Conservation (phyloP, 2,888 invertebrate genomes). For the Drosophila eohydei region DNA sequence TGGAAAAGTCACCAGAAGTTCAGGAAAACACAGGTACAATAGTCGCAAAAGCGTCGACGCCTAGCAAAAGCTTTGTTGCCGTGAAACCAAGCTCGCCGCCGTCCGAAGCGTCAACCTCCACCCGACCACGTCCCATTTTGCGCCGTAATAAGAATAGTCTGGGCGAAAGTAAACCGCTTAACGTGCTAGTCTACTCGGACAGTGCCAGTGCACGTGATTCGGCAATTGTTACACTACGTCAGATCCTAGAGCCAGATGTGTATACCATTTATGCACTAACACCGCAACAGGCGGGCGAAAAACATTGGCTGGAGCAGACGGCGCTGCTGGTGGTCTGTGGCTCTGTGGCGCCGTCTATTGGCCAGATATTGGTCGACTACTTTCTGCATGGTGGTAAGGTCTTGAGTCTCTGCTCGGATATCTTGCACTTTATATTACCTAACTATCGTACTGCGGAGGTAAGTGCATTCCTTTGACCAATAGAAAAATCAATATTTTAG, state of each 20-base stretch:
- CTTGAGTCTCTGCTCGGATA: conserved; percentile 92
- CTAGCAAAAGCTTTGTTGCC: conserved; percentile 61
- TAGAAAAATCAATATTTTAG: background rate
- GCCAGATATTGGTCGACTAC: conserved; percentile 89
- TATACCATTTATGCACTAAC: conserved; percentile 89
- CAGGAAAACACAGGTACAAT: conserved; percentile 41
- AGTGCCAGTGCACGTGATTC: conserved; percentile 90
- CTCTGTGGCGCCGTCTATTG: conserved; percentile 88
- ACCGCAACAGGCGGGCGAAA: conserved; percentile 81
- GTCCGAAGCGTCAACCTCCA: conserved; percentile 13
- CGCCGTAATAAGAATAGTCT: conserved; percentile 82
- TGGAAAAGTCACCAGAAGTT: conserved; percentile 59
- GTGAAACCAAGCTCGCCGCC: conserved; percentile 56
- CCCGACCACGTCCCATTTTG: conserved; percentile 70
- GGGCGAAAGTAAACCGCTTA: conserved; percentile 89
- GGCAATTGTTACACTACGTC: conserved; percentile 89
- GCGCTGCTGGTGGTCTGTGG: conserved; percentile 92
- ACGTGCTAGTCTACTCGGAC: conserved; percentile 93
- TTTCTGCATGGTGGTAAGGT: conserved; percentile 90
- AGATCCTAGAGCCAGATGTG: conserved; percentile 88
- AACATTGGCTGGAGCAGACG: conserved; percentile 87
- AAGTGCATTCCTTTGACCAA: conserved; percentile 24
- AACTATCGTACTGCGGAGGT: conserved; percentile 94
- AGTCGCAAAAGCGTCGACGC: conserved; percentile 39
- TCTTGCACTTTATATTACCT: conserved; percentile 91